Percentiles rank a stretch among this genome's conserved stretches.
Evolutionary conservation across 2,113 vertebrate species (phyloP).

Genomic region (Cisticola juncidis): DNA sequence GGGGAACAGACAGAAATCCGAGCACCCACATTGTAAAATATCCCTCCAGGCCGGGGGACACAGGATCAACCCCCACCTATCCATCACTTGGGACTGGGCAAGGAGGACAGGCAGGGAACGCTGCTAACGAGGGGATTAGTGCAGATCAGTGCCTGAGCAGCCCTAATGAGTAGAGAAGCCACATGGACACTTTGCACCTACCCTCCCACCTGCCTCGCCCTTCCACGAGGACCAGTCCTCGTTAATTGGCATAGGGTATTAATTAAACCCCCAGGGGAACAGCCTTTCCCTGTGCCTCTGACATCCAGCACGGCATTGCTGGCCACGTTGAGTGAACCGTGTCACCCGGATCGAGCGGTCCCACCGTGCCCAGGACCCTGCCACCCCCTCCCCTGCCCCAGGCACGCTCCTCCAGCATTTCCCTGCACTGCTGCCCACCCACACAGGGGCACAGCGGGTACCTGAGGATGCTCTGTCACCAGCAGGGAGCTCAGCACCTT

Average conservation of each 20-base stretch:
- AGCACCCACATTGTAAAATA: neutral
- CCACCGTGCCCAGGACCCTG: fast-evolving
- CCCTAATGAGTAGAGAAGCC: conserved; percentile 35
- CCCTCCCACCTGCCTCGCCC: neutral
- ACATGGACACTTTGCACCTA: neutral
- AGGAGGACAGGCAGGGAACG: neutral
- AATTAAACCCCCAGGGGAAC: neutral
- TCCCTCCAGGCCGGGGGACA: neutral
- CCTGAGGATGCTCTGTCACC: neutral
- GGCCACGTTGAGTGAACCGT: fast-evolving
- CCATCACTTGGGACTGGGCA: neutral
- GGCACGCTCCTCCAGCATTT: neutral
- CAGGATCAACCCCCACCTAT: neutral
- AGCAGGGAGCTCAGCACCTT: fast-evolving
- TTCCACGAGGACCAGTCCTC: neutral
- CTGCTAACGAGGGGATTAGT: conserved; percentile 39
- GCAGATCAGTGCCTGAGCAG: conserved; percentile 13
- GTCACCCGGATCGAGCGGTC: neutral
- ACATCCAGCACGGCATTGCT: fast-evolving
- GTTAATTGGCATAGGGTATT: neutral
- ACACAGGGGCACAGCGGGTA: fast-evolving
- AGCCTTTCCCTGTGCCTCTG: neutral
- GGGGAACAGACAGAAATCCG: neutral
- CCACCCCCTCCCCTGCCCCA: neutral
- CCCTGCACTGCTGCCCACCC: neutral